Evolutionary conservation across 1,140 invertebrate genomes (phyloP).

Genomic region (Pachyrhynchus sulphureomaculatus): DNA sequence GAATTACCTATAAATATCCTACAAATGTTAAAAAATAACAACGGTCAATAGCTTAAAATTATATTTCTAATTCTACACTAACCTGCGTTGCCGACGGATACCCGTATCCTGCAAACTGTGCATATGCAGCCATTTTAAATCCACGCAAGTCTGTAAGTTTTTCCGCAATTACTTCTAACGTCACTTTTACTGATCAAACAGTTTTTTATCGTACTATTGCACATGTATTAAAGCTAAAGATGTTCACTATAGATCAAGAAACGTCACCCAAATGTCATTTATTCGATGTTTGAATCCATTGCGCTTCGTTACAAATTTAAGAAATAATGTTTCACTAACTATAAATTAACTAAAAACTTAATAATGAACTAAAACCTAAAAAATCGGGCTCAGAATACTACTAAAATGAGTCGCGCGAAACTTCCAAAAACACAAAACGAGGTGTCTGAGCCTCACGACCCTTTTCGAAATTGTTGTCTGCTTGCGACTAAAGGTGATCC

Average conservation of each 20-base stretch:
- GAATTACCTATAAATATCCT: too few relatives aligned
- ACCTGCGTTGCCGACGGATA: slow-evolving; percentile 80
- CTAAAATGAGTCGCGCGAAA: slow-evolving; percentile 24
- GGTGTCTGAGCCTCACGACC: slow-evolving; percentile 28
- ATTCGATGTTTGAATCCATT: background rate
- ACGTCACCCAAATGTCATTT: background rate
- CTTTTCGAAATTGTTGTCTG: slow-evolving; percentile 42
- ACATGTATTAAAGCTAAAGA: slow-evolving; percentile 19
- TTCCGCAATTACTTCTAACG: background rate
- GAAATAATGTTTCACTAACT: too few relatives aligned
- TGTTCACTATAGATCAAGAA: background rate
- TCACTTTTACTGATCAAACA: background rate
- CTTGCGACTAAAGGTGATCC: slow-evolving; percentile 43
- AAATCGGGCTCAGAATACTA: background rate
- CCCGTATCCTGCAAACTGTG: slow-evolving; percentile 75
- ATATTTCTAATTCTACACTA: slow-evolving; percentile 43
- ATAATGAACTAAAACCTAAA: too few relatives aligned
- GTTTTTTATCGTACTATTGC: slow-evolving; percentile 10
- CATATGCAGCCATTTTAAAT: slow-evolving; percentile 71
- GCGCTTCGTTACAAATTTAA: background rate
- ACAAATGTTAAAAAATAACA: too few relatives aligned
- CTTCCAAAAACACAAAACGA: slow-evolving; percentile 48
- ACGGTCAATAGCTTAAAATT: too few relatives aligned
- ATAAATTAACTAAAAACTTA: too few relatives aligned
- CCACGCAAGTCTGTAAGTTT: slow-evolving; percentile 30